Evolutionary conservation across 1,140 invertebrate genomes (phyloP).

Genomic region (Drosophila sp.): DNA sequence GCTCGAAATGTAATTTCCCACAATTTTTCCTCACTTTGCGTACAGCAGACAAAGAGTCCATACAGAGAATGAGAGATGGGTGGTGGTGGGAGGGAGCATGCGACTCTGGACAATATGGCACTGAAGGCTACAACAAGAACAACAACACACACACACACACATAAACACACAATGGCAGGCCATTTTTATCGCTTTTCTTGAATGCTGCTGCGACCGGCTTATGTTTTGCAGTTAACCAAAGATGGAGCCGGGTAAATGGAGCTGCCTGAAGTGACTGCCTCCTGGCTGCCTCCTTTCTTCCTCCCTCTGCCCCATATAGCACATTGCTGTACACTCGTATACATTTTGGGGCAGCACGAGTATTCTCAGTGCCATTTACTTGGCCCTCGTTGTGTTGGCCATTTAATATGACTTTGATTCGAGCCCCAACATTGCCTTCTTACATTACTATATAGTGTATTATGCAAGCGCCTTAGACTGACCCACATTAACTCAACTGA

Average conservation of each 20-base stretch:
- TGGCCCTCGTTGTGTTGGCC: conserved; percentile 24
- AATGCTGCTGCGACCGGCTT: conserved; percentile 70
- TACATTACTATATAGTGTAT: conserved; percentile 63
- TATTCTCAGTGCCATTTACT: conserved; percentile 51
- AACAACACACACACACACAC: conserved; percentile 11
- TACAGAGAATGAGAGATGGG: conserved; percentile 27
- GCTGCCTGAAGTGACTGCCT: conserved; percentile 35
- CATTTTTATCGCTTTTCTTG: conserved; percentile 80
- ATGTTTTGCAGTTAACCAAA: conserved; percentile 79
- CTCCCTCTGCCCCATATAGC: background rate
- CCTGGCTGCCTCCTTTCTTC: background rate
- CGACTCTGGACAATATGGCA: conserved; percentile 68
- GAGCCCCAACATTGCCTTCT: conserved; percentile 22
- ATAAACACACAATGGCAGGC: conserved; percentile 69
- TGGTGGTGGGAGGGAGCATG: conserved; percentile 10
- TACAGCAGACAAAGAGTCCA: conserved; percentile 64
- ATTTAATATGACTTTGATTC: conserved; percentile 76
- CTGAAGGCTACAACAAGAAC: conserved; percentile 22
- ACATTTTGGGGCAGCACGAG: conserved; percentile 32
- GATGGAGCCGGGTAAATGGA: conserved; percentile 27
- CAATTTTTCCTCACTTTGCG: conserved; percentile 83
- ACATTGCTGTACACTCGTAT: background rate
- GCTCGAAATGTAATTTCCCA: conserved; percentile 79
- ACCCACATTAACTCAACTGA: conserved; percentile 49
- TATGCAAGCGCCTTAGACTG: conserved; percentile 66